These are phyloP conservation scores for Sitobion miscanthi DNA, from an alignment of 1,140 invertebrate genomes.

Conservation along the genomic window DNA sequence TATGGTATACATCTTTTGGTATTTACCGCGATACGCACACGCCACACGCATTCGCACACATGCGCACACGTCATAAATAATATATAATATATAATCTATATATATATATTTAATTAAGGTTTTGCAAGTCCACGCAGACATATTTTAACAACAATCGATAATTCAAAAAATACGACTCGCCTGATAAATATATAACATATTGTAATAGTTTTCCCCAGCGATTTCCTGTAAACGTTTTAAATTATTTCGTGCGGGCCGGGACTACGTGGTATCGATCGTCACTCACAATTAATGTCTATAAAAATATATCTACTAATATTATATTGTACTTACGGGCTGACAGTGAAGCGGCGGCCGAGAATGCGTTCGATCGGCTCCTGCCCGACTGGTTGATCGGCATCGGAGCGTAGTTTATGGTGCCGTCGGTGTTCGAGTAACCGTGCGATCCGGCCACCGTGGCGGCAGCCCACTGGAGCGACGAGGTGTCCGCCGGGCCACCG, in stretches of 20 bases:
- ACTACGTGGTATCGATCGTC: neutral
- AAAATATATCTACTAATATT: neutral
- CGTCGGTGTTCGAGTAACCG: constrained; percentile 50
- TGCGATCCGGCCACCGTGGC: neutral
- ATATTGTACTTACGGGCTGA: constrained; percentile 47
- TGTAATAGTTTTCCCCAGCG: neutral
- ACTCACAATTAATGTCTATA: neutral
- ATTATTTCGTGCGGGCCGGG: neutral
- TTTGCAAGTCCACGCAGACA: neutral
- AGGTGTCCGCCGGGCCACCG: constrained; percentile 58
- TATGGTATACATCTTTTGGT: neutral
- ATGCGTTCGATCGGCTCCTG: constrained; percentile 13
- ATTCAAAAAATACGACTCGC: neutral
- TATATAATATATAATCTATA: too few relatives aligned
- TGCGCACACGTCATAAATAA: too few relatives aligned
- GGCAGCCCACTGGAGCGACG: constrained; percentile 22
- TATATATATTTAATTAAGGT: neutral
- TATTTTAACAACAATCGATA: neutral
- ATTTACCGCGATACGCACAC: neutral
- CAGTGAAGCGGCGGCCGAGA: constrained; percentile 46
- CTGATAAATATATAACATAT: neutral
- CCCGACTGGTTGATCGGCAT: neutral
- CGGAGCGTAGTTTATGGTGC: constrained; percentile 42
- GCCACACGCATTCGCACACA: too few relatives aligned
- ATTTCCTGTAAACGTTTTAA: neutral